Evolutionary conservation across 2,888 invertebrate genomes (phyloP).

Genomic region (Myathropa florea): DNA sequence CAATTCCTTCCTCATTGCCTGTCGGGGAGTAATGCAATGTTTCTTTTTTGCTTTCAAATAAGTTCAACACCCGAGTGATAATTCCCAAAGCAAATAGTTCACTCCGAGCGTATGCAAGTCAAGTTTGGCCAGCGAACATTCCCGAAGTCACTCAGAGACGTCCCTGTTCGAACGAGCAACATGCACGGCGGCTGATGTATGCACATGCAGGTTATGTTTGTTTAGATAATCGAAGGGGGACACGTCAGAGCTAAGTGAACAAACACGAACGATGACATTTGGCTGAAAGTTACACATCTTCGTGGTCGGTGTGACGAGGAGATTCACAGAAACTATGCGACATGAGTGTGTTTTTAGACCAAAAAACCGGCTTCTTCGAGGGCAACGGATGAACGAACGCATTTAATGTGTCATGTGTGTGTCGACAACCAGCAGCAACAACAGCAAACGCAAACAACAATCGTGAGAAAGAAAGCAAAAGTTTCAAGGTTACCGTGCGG

Average conservation of each 20-base stretch:
- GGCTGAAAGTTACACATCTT: conserved; percentile 2
- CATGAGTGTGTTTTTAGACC: conserved; percentile 43
- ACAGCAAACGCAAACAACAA: background rate
- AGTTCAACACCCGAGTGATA: conserved; percentile 44
- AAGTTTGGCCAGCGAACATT: background rate
- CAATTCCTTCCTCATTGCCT: conserved; percentile 61
- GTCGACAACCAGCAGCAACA: background rate
- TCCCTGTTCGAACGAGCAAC: background rate
- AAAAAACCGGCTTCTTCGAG: conserved; percentile 37
- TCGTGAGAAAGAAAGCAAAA: conserved; percentile 39
- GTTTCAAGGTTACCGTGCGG: conserved; percentile 41
- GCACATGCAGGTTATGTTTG: background rate
- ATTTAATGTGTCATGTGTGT: conserved; percentile 34
- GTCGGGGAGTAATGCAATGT: conserved; percentile 43
- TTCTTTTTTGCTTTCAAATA: conserved; percentile 18
- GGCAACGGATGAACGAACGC: conserved; percentile 48
- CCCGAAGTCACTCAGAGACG: background rate
- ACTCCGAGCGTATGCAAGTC: conserved; percentile 9
- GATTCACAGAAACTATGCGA: background rate
- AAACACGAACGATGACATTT: conserved; percentile 31
- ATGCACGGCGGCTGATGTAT: background rate
- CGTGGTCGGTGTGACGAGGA: background rate
- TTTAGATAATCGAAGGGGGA: background rate
- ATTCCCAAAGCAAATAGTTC: conserved; percentile 45
- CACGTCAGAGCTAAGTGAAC: background rate